Evolutionary conservation across 2,113 vertebrate species (phyloP), one percentile per base, ranked within the genome.

Genomic region (Nycticryphes semicollaris): DNA sequence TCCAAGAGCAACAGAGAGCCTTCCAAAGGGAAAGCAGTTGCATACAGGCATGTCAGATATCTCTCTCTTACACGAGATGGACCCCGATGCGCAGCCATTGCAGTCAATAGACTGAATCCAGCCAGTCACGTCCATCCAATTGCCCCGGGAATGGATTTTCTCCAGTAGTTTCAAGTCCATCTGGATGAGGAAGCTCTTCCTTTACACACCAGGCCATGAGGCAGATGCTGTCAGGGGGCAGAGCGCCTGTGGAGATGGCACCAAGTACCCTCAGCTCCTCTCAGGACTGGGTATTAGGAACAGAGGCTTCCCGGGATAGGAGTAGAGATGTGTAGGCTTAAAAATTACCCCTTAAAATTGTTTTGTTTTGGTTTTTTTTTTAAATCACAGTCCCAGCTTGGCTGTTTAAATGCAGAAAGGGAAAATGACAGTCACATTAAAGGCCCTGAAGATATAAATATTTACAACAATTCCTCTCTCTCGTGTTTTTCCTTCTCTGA

Each of bases 1-100:
- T 95, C 96, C 97, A 97, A 96, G 62, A 93, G 94, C 93, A 96
- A 86, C 90, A 95, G 45, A 41, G n/a, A 76, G 37, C 25, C 12
- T 79, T 91, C 94, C 96, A 96, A 45, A 73, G 70, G 66, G 74
- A 95, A 45, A 60, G 68, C 51, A 78, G 79, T 5, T 28, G 48
- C 77, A 66, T 4, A 13, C 77, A 76, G 91, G 67, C 77, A 89
- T 2, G 8, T 74, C 87, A 82, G 4, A 11, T 2, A 21, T 54
- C 86, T 41, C 48, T 76, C 45, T 69, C 50, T n/a, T 15, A 28
- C 33, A 57, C 2, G 19, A 75, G 56, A 69, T 3, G n/a, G 70
- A 37, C 31, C 53, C 79, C 66, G 30, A 2, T 0, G 35, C n/a
- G 17, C 64, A 39, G 47, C 22, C 56, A 20, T 16, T 16, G 51